Percentiles rank a stretch among this genome's conserved stretches.
These are phyloP conservation scores for Erpetoichthys calabaricus DNA, from an alignment of 2,797 vertebrate genomes.

Conservation along the genomic window DNA sequence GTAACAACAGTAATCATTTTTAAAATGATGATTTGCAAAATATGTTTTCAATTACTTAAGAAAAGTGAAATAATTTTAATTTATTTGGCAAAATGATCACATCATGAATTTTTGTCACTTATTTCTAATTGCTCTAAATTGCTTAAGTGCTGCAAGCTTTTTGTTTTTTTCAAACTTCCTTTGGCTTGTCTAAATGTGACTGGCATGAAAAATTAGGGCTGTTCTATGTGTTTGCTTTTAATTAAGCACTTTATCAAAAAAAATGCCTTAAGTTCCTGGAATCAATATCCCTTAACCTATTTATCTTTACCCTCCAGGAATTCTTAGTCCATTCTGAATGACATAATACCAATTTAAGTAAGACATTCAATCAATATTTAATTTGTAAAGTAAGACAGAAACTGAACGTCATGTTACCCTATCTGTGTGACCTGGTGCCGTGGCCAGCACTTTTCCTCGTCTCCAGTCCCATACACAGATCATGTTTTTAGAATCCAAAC, in stretches of 20 bases:
- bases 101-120: no score
- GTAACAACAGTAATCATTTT: no score
- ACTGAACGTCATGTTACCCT: slow-evolving; percentile 60
- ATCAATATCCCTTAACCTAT: slow-evolving; percentile 41
- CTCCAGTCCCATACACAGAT: slow-evolving; percentile 98
- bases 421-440: slow-evolving; percentile 91
- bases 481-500: slow-evolving; percentile 95
- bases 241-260: slow-evolving; percentile 20
- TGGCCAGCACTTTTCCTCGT: slow-evolving; percentile 81
- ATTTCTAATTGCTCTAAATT: no score
- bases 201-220: slow-evolving; percentile 1
- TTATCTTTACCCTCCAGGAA: slow-evolving; percentile 25
- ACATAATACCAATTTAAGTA: slow-evolving; percentile 18
- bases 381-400: slow-evolving; percentile 12
- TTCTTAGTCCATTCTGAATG: slow-evolving; percentile 19
- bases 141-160: no score
- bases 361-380: slow-evolving; percentile 6
- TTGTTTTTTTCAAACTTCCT: no score
- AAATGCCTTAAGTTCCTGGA: slow-evolving; percentile 24
- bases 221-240: slow-evolving; percentile 32
- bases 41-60: no score
- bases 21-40: no score
- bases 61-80: no score
- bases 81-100: no score
- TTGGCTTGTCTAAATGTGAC: no score